Evolutionary conservation across 2,113 vertebrate species (phyloP).

Genomic region (Meleagris gallopavo): DNA sequence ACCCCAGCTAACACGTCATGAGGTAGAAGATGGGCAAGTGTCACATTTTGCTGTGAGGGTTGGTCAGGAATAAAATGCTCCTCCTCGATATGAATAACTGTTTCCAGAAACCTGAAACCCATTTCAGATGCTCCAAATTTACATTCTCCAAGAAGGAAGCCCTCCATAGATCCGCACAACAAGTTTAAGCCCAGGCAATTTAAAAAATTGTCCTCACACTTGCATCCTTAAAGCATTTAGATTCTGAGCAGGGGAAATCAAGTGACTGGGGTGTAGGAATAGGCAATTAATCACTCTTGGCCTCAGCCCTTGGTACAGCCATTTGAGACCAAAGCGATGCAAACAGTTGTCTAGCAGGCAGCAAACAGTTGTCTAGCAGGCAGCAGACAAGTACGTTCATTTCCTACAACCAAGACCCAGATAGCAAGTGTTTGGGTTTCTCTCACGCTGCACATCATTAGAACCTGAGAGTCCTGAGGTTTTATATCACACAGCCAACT

Average conservation of each 20-base stretch:
- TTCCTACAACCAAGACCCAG: neutral
- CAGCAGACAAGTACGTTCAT: neutral
- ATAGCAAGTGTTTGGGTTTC: neutral
- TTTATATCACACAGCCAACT: neutral
- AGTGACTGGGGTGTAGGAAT: fast-evolving
- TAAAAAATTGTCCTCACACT: neutral
- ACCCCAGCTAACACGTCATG: neutral
- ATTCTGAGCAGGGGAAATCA: neutral
- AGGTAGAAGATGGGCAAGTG: slow-evolving; percentile 32
- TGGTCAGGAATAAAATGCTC: neutral
- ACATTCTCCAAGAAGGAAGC: neutral
- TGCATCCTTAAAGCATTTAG: neutral
- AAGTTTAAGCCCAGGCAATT: neutral
- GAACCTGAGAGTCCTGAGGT: slow-evolving; percentile 30
- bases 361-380: fast-evolving
- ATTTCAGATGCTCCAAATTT: neutral
- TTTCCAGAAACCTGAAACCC: neutral
- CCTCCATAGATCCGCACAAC: neutral
- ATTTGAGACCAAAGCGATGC: fast-evolving
- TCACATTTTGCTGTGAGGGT: neutral
- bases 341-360: neutral
- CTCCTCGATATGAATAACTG: neutral
- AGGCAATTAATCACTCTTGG: neutral
- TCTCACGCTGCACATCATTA: neutral
- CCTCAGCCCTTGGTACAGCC: neutral